Conservation (phyloP, 37 sponge, comb jelly and placozoan species). For the Axinella damicornis region DNA sequence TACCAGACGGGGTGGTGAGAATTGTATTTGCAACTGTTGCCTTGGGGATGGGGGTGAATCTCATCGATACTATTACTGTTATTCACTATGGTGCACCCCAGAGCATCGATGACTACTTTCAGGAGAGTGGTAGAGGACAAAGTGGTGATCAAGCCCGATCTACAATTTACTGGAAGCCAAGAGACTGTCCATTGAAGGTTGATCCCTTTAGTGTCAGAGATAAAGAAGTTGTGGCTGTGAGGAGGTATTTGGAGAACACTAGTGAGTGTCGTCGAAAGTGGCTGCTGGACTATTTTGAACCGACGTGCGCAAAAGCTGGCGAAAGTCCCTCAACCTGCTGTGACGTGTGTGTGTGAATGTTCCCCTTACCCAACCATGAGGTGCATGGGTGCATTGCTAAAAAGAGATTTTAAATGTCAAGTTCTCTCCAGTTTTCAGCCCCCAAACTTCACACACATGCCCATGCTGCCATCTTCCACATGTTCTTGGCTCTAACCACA, state of each 20-base stretch:
- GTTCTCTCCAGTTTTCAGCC: not conserved
- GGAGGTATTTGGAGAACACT: conserved; percentile 22
- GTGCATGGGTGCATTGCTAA: too few species aligned
- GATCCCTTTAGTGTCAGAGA: not conserved
- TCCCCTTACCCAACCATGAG: too few species aligned
- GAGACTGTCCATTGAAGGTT: conserved; percentile 31
- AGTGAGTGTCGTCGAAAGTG: conserved; percentile 18
- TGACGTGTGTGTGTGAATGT: not conserved
- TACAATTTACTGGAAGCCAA: conserved; percentile 28
- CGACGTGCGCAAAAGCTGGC: not conserved
- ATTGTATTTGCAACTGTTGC: conserved; percentile 49
- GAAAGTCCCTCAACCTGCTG: conserved; percentile 4
- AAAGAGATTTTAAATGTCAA: not conserved
- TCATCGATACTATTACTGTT: not conserved
- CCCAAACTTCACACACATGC: too few species aligned
- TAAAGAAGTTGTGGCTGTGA: not conserved
- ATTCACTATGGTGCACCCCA: conserved; percentile 45
- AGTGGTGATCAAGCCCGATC: conserved; percentile 4
- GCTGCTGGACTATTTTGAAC: conserved; percentile 12
- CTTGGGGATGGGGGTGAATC: conserved; percentile 36
- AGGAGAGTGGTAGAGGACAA: conserved; percentile 42
- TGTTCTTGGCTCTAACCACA: too few species aligned
- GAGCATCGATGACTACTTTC: conserved; percentile 55
- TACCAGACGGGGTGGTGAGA: conserved; percentile 31
- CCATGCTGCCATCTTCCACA: too few species aligned